Percentiles rank a stretch among this genome's conserved stretches.
Conservation (phyloP, 1,140 invertebrate genomes). For the Musca vetustissima region DNA sequence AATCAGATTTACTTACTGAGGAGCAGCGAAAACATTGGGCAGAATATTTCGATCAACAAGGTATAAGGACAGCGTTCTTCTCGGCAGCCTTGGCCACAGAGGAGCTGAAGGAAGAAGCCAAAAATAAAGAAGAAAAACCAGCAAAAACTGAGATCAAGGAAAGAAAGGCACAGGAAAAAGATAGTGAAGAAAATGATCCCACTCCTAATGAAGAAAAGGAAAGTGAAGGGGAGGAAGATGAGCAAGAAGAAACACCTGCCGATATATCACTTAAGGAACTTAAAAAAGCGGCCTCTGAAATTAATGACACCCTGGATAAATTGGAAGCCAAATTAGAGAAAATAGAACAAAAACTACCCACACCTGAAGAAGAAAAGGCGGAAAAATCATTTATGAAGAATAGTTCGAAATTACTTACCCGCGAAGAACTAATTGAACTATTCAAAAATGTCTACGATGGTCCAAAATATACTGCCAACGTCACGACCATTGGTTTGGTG, state of each 20-base stretch:
- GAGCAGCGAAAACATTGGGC: conserved; percentile 84
- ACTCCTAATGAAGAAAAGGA: conserved; percentile 55
- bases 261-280: conserved; percentile 27
- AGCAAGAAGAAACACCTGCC: conserved; percentile 33
- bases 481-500: conserved; percentile 86
- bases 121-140: conserved; percentile 39
- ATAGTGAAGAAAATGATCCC: conserved; percentile 53
- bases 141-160: conserved; percentile 4
- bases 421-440: conserved; percentile 66
- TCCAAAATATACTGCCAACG: conserved; percentile 59
- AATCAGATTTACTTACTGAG: conserved; percentile 89
- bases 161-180: conserved; percentile 39
- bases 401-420: conserved; percentile 60
- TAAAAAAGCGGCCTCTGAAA: conserved; percentile 53
- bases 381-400: conserved; percentile 47
- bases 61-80: conserved; percentile 78
- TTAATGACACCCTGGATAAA: conserved; percentile 58
- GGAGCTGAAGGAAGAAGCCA: conserved; percentile 57
- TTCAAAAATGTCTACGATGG: conserved; percentile 67
- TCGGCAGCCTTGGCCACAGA: conserved; percentile 71
- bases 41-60: conserved; percentile 76
- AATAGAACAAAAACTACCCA: conserved; percentile 52
- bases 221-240: conserved; percentile 37
- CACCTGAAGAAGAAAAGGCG: background rate
- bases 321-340: conserved; percentile 58